Evolutionary conservation across 2,888 invertebrate species (phyloP), one percentile per base, ranked within the genome.

Genomic region (Phlogophora meticulosa): DNA sequence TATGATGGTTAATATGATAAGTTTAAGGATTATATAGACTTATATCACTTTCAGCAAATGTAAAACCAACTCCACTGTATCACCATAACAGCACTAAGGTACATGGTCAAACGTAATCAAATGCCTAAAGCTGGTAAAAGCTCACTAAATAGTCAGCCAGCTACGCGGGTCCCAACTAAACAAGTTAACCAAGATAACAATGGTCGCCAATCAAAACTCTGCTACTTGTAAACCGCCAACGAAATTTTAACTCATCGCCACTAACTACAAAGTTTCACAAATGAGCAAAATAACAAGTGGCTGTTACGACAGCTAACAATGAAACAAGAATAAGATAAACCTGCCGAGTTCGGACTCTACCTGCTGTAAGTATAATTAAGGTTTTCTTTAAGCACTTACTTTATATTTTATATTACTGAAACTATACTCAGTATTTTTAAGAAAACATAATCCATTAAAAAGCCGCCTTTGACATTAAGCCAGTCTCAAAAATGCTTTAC

Each of bases 171-270:
- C 28, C 22, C 28, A 67, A 83, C 83, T 78, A 83, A 82, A 81
- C 59, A 43, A 57, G 53, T 83, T 87, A 72, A 78, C 76, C 66
- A 69, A 74, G 73, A 75, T 81, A 82, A 88, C 89, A 89, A 90
- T 84, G 72, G 78, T 62, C 67, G 78, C 83, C 83, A 87, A 90
- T 90, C 90, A 88, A 87, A 90, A 88, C 86, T 88, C 83, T 57
- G 79, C 75, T 82, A 84, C 82, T 84, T 85, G 62, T 63, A 63
- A 69, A 79, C 81, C 77, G 69, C 85, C 83, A 87, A 88, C 88
- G 87, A 86, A 66, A 72, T 82, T 82, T 85, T 76, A 86, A 75
- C 76, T 69, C 70, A 51, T 69, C 69, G 63, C 52, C 43, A 28
- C 36, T 48, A 42, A 49, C 43, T 56, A 60, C 55, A 56, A 78